Evolutionary conservation across 1,140 invertebrate species (phyloP), one percentile per base, ranked within the genome.

Genomic region (Triops longicaudatus): DNA sequence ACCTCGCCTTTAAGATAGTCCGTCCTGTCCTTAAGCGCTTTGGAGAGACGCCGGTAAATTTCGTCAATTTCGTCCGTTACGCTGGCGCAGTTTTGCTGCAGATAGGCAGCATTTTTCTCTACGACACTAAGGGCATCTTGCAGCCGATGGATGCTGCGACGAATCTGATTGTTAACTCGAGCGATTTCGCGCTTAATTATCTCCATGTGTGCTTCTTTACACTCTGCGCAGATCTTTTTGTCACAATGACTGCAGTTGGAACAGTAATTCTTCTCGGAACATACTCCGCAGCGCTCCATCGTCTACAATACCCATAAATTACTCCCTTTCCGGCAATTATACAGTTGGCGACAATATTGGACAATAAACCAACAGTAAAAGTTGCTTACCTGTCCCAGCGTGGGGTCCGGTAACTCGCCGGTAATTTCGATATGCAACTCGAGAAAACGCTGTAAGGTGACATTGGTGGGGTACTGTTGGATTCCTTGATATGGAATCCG

Each of bases 401-500:
- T 94, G 72, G 93, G 93, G 85, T 95, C 94, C 72, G 93, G 92
- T 78, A 94, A 85, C 84, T 96, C 93, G 78, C 94, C 93, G 31
- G 94, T 96, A 78, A 96, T 96, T 85, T 96, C 92, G 84, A 95
- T 93, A 83, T 95, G 97, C 71, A 98, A 88, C 84, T 98, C 96
- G 78, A 98, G 87, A 85, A 98, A 98, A 73, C 95, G 88, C 84
- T 96, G 94, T 28, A 98, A 87, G 37, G 97, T 98, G 5, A 98
- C 95, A 85, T 98, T 98, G 80, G 94, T 97, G 63, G 95, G 96
- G 84, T 96, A 97, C 26, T 92, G 93, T 85, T 96, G 94, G 22
- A 98, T 93, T 41, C 96, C 96, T 78, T 97, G 94, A 85, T 96
- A 97, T 63, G 97, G 96, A 82, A 99, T 96, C 78, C 95, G 88